Percentiles rank a stretch among this genome's conserved stretches.
These are phyloP conservation scores for Taphrorychus bicolor DNA, from an alignment of 2,888 invertebrate species.

Conservation along the genomic window DNA sequence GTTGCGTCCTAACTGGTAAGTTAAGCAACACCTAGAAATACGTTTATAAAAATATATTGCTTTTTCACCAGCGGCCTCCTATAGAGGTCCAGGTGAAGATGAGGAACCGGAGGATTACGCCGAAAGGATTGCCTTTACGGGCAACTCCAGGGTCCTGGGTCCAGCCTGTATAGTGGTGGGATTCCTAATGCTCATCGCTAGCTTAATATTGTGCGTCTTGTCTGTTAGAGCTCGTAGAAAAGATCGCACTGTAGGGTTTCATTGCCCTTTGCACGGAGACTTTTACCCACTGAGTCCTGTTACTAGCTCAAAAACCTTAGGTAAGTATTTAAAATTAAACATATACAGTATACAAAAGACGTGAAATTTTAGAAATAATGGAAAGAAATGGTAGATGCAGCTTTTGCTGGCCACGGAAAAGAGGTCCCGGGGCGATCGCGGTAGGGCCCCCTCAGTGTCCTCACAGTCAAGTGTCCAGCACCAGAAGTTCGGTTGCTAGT, in stretches of 20 bases:
- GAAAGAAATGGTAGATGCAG: conserved; percentile 56
- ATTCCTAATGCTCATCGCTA: conserved; percentile 73
- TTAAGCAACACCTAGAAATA: conserved; percentile 32
- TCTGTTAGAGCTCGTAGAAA: conserved; percentile 71
- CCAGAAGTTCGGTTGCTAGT: conserved; percentile 69
- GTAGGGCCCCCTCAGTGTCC: conserved; percentile 74
- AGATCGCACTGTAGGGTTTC: conserved; percentile 75
- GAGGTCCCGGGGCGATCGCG: conserved; percentile 58
- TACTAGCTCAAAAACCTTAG: conserved; percentile 59
- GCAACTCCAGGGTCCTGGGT: conserved; percentile 75
- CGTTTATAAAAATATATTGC: neutral
- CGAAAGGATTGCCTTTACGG: conserved; percentile 75
- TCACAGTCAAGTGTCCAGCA: conserved; percentile 73
- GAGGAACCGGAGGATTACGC: conserved; percentile 77
- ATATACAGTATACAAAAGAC: neutral
- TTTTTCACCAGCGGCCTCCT: conserved; percentile 69
- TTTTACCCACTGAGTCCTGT: conserved; percentile 78
- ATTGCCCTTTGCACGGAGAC: conserved; percentile 80
- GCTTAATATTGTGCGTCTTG: conserved; percentile 70
- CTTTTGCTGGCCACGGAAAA: conserved; percentile 58
- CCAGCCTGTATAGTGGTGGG: conserved; percentile 78
- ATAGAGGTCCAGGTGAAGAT: conserved; percentile 75
- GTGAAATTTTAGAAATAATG: conserved; percentile 53
- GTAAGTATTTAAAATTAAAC: conserved; percentile 46
- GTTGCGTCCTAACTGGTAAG: conserved; percentile 77